These are phyloP conservation scores for Agapostemon virescens DNA, from an alignment of 2,888 invertebrate genomes.

Conservation along the genomic window DNA sequence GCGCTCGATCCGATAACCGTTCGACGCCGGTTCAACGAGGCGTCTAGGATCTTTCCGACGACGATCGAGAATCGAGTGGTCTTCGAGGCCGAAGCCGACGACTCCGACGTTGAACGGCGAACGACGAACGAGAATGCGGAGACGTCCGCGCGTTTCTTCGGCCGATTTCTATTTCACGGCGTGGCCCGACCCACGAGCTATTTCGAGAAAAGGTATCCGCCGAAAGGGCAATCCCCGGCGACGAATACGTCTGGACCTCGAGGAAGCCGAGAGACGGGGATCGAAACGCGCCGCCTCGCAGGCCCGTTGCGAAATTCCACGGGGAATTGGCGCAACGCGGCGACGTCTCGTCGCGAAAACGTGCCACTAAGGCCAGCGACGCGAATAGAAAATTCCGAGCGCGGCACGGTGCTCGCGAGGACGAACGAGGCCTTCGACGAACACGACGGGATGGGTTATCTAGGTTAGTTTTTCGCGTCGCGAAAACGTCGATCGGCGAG, in stretches of 20 bases:
- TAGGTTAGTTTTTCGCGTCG: not conserved
- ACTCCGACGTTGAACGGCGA: conserved; percentile 12
- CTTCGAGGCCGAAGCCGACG: not conserved
- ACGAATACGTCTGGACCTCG: conserved; percentile 34
- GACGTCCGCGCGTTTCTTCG: not conserved
- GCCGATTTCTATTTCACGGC: conserved; percentile 13
- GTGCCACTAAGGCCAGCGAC: conserved; percentile 48
- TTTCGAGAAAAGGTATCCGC: conserved; percentile 32
- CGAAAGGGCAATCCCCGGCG: conserved; percentile 17
- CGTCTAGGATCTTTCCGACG: conserved; percentile 16
- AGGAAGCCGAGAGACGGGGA: conserved; percentile 33
- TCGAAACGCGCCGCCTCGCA: conserved; percentile 31
- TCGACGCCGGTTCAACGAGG: not conserved
- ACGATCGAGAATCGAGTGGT: not conserved
- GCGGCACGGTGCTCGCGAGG: not conserved
- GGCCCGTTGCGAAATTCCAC: conserved; percentile 47
- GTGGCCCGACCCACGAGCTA: conserved; percentile 34
- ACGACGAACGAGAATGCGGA: not conserved
- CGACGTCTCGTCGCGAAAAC: conserved; percentile 41
- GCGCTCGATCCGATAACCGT: conserved; percentile 25
- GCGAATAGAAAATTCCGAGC: conserved; percentile 53
- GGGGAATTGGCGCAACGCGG: conserved; percentile 49
- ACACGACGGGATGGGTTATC: not conserved
- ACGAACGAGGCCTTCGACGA: too few relatives aligned
- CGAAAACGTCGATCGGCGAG: not conserved